A percentile compares a stretch with the other conserved stretches of the same genome.
phyloP scores from a whole-genome alignment of 2,797 vertebrate species.

The Serranus cabrilla region DNA sequence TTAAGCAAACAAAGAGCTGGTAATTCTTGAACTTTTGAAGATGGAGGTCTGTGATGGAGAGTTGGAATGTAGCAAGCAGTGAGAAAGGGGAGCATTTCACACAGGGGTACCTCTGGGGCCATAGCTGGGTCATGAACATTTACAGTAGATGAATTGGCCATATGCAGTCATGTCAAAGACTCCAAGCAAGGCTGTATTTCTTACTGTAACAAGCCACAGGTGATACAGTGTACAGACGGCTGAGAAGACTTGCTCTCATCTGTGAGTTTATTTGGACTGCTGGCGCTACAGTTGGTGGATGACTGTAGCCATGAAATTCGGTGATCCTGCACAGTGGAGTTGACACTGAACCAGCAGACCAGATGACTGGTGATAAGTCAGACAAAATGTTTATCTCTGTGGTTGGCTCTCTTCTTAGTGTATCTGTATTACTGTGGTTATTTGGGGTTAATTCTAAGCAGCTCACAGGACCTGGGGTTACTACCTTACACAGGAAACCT shows the following conservation, averaged over 20 bases:
- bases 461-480: slow-evolving; percentile 49
- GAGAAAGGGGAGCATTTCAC: slow-evolving; percentile 72
- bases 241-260: slow-evolving; percentile 41
- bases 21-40: slow-evolving; percentile 70
- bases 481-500: slow-evolving; percentile 47
- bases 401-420: slow-evolving; percentile 68
- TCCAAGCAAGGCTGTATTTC: slow-evolving; percentile 42
- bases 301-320: slow-evolving; percentile 66
- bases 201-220: slow-evolving; percentile 44
- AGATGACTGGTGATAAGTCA: slow-evolving; percentile 78
- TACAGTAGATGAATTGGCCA: slow-evolving; percentile 52
- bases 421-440: slow-evolving; percentile 64
- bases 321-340: slow-evolving; percentile 44
- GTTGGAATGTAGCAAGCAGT: slow-evolving; percentile 67
- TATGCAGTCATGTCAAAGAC: slow-evolving; percentile 46
- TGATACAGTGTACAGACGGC: slow-evolving; percentile 25
- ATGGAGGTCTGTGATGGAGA: slow-evolving; percentile 68
- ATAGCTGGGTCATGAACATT: slow-evolving; percentile 62
- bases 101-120: slow-evolving; percentile 62
- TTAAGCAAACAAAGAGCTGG: slow-evolving; percentile 73
- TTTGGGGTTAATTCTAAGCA: slow-evolving; percentile 69
- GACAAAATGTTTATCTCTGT: slow-evolving; percentile 70
- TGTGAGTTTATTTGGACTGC: slow-evolving; percentile 49
- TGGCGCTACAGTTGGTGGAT: slow-evolving; percentile 25
- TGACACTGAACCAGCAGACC: slow-evolving; percentile 65